Conservation (phyloP, 2,888 invertebrate genomes). For the Nemurella pictetii region DNA sequence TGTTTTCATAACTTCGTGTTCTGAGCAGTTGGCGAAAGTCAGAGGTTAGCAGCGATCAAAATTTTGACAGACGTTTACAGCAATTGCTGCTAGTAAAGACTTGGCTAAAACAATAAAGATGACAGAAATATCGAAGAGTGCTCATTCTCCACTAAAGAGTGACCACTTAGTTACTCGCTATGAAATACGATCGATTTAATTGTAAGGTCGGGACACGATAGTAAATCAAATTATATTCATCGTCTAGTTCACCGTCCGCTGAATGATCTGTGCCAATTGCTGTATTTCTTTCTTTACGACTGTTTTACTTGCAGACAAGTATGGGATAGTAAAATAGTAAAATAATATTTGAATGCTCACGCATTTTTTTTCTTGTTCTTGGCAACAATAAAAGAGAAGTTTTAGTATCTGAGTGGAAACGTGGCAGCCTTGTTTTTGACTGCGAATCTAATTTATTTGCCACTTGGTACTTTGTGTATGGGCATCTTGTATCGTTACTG, state of each 20-base stretch:
- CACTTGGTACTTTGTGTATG: neutral
- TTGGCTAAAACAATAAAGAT: too few species aligned
- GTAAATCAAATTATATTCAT: neutral
- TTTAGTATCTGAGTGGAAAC: constrained; percentile 12
- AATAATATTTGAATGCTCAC: neutral
- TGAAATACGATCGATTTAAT: neutral
- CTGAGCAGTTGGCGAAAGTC: too few species aligned
- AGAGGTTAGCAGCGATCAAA: too few species aligned
- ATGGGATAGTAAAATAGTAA: neutral
- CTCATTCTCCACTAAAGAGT: too few species aligned
- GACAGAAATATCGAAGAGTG: too few species aligned
- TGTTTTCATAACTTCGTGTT: too few species aligned
- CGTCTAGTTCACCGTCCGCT: neutral
- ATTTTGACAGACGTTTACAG: too few species aligned
- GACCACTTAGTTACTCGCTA: too few species aligned
- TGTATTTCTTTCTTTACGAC: neutral
- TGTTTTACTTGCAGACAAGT: neutral
- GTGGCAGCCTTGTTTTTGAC: constrained; percentile 19
- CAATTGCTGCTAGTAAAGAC: too few species aligned
- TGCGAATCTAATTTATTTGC: constrained; percentile 5
- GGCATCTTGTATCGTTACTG: neutral
- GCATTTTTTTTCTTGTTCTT: neutral
- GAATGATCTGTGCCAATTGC: neutral
- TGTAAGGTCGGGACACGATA: neutral
- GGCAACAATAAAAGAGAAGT: neutral